Evolutionary conservation across 2,113 vertebrate species (phyloP).

Genomic region (Xenopus borealis): DNA sequence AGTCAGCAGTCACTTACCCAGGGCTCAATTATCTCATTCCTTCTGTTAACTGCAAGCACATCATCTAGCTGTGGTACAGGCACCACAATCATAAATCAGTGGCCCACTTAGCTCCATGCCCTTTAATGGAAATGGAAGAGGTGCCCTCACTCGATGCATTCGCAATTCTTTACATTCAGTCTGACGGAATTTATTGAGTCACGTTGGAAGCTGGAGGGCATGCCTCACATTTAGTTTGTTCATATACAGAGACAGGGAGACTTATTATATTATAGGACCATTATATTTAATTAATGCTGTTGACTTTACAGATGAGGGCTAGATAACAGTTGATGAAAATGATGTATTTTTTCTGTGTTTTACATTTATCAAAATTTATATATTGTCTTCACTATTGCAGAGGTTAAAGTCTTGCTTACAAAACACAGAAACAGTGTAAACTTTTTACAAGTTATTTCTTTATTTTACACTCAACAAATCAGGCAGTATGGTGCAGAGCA

Average conservation of each 20-base stretch:
- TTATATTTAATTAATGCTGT: no score
- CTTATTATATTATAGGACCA: neutral
- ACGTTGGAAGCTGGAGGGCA: neutral
- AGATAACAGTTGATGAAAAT: no score
- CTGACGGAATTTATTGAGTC: neutral
- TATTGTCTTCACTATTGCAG: no score
- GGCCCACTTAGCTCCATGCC: constrained; percentile 35
- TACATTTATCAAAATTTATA: no score
- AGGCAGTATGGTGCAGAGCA: no score
- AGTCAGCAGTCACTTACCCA: constrained; percentile 38
- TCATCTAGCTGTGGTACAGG: constrained; percentile 9
- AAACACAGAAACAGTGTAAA: no score
- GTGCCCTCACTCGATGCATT: neutral
- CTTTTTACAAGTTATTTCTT: no score
- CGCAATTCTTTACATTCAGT: neutral
- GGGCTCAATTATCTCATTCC: constrained; percentile 37
- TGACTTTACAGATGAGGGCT: no score
- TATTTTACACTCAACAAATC: no score
- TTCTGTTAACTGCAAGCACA: constrained; percentile 34
- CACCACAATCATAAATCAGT: constrained; percentile 28
- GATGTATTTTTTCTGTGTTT: no score
- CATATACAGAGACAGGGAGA: no score
- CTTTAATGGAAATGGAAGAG: constrained; percentile 21
- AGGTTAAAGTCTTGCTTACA: no score
- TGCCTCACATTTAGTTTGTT: neutral